Conservation (phyloP, 1,140 invertebrate species). For the Acromyrmex echinatior region DNA sequence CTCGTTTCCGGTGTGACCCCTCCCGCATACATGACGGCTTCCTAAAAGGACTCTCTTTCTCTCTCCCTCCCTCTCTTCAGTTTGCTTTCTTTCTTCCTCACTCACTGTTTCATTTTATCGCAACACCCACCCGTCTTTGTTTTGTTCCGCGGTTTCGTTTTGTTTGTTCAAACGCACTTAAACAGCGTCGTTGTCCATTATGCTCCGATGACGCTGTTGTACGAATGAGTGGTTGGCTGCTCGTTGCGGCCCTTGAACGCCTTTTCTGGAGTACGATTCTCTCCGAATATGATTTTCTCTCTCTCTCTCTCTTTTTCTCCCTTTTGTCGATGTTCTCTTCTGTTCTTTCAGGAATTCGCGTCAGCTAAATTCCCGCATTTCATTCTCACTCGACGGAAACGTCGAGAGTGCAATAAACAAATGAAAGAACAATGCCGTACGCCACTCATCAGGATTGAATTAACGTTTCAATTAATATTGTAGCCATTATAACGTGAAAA, state of each 20-base stretch:
- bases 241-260: conserved; percentile 28
- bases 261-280: conserved; percentile 6
- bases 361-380: conserved; percentile 9
- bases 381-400: conserved; percentile 5
- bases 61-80: not conserved
- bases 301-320: not conserved
- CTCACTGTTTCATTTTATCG: conserved; percentile 18
- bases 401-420: conserved; percentile 40
- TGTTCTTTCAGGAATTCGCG: conserved; percentile 29
- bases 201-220: conserved; percentile 57
- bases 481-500: conserved; percentile 14
- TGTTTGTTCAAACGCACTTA: conserved; percentile 65
- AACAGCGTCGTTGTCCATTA: conserved; percentile 56
- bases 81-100: not conserved
- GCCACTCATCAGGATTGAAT: conserved; percentile 19
- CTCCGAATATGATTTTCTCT: not conserved
- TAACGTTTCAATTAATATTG: conserved; percentile 44
- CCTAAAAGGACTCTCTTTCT: conserved; percentile 18
- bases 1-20: conserved; percentile 31
- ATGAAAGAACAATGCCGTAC: conserved; percentile 16
- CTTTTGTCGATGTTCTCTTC: not conserved
- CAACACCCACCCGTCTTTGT: conserved; percentile 1
- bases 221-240: conserved; percentile 50
- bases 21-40: not conserved
- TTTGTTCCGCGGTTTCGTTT: conserved; percentile 52